Percentiles rank a stretch among this genome's conserved stretches.
These are phyloP conservation scores for Limnephilus lunatus DNA, from an alignment of 2,888 invertebrate species.

Conservation along the genomic window DNA sequence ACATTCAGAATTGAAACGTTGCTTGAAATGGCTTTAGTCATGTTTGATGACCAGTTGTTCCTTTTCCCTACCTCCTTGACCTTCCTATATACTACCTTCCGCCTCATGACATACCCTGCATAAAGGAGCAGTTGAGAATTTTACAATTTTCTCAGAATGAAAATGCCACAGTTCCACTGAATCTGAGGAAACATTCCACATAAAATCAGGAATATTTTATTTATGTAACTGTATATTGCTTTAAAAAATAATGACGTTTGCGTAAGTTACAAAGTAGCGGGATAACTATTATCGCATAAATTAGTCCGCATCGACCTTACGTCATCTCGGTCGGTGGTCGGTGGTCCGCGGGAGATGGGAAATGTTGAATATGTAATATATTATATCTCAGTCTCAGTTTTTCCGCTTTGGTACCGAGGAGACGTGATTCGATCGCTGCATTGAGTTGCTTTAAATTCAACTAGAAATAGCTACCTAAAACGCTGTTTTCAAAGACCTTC, in stretches of 20 bases:
- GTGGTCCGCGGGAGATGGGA: constrained; percentile 12
- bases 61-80: too few species aligned
- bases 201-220: background rate
- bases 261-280: background rate
- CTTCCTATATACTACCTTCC: too few species aligned
- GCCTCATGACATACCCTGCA: too few species aligned
- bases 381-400: background rate
- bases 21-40: too few species aligned
- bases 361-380: background rate
- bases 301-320: background rate
- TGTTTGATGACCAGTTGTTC: too few species aligned
- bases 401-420: background rate
- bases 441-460: background rate
- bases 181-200: too few species aligned
- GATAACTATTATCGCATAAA: background rate
- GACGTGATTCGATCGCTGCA: constrained; percentile 9
- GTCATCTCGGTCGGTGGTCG: constrained; percentile 7
- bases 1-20: too few species aligned
- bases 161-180: background rate
- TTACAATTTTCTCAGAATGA: too few species aligned
- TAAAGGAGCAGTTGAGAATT: too few species aligned
- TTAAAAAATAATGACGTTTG: background rate
- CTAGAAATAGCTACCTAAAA: background rate
- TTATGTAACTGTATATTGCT: background rate
- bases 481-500: background rate